Percentiles rank a stretch among this genome's conserved stretches.
Conservation (phyloP, 2,113 vertebrate species). For the Cinclus cinclus region DNA sequence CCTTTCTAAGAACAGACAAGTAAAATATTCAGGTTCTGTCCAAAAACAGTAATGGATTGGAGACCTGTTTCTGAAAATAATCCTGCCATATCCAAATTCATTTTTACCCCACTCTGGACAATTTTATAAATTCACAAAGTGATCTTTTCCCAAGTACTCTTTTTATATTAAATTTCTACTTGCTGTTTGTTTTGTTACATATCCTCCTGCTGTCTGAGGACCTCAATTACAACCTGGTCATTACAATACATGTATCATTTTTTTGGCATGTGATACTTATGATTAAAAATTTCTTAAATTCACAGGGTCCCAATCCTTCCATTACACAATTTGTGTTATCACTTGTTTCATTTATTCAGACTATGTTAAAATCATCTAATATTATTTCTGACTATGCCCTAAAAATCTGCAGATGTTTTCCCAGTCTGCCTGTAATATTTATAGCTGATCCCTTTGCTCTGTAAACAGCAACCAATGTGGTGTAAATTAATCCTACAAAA, state of each 20-base stretch:
- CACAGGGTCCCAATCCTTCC: neutral
- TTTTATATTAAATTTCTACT: neutral
- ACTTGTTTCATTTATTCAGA: slow-evolving; percentile 15
- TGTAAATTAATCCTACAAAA: slow-evolving; percentile 32
- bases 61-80: neutral
- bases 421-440: slow-evolving; percentile 51
- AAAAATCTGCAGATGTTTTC: slow-evolving; percentile 68
- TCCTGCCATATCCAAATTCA: neutral
- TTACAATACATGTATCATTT: neutral
- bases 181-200: neutral
- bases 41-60: neutral
- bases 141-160: neutral
- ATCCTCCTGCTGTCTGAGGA: neutral
- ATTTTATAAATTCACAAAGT: neutral
- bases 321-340: neutral
- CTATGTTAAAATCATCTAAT: slow-evolving; percentile 12
- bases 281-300: neutral
- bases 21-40: neutral
- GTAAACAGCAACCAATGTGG: slow-evolving; percentile 19
- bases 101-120: neutral
- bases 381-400: slow-evolving; percentile 38
- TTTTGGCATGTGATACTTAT: neutral
- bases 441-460: slow-evolving; percentile 51
- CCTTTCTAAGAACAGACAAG: neutral
- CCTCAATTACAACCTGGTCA: neutral